Percentiles rank a stretch among this genome's conserved stretches.
Conservation (phyloP, 2,113 vertebrate genomes). For the Pelmatolapia mariae region DNA sequence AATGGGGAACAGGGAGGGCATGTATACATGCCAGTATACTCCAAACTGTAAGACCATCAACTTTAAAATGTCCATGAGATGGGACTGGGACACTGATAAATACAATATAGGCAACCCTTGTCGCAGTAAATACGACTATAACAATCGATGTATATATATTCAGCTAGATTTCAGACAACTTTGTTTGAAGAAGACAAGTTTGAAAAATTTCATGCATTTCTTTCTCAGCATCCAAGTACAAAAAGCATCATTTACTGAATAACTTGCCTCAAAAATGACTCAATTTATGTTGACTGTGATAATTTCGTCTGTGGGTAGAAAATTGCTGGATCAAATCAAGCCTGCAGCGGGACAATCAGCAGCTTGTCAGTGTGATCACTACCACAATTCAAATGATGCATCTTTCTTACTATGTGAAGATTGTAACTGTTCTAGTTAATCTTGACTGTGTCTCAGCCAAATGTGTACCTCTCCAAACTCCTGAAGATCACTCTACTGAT, state of each 20-base stretch:
- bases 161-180: neutral
- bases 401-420: neutral
- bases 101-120: neutral
- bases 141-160: neutral
- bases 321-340: slow-evolving; percentile 23
- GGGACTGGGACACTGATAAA: neutral
- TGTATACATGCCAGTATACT: neutral
- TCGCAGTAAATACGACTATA: neutral
- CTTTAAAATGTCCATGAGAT: neutral
- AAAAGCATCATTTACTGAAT: neutral
- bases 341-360: neutral
- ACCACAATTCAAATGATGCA: neutral
- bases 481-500: neutral
- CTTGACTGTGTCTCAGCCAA: neutral
- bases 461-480: neutral
- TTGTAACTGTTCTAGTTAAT: neutral
- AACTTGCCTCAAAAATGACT: slow-evolving; percentile 5
- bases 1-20: neutral
- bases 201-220: neutral
- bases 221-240: neutral
- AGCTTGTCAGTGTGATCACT: neutral
- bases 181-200: neutral
- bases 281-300: slow-evolving; percentile 1
- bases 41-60: neutral
- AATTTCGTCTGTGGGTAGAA: slow-evolving; percentile 6